Conservation (phyloP, 2,888 invertebrate species). For the Chalcosyrphus nemorum region DNA sequence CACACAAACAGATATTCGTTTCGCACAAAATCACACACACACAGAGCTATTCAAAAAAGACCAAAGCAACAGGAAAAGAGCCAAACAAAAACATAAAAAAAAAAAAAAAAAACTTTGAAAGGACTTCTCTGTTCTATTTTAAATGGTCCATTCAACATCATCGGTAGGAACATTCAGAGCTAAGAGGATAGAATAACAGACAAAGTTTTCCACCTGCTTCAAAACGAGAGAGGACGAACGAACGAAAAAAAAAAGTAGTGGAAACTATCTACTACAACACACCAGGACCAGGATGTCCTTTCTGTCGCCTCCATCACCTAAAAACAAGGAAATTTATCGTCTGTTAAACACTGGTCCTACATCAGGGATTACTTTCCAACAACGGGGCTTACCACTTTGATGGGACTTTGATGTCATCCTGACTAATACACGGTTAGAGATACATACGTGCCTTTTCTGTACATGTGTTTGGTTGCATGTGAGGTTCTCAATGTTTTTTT, state of each 20-base stretch:
- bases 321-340: conserved; percentile 72
- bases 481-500: conserved; percentile 8
- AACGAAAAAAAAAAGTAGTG: background rate
- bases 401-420: conserved; percentile 62
- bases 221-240: conserved; percentile 6
- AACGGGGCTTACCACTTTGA: conserved; percentile 64
- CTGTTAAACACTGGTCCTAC: conserved; percentile 69
- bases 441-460: background rate
- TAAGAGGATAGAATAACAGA: conserved; percentile 31
- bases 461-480: too few relatives aligned
- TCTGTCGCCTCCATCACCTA: conserved; percentile 68
- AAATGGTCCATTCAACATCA: conserved; percentile 52
- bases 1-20: conserved; percentile 30
- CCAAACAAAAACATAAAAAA: too few relatives aligned
- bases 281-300: conserved; percentile 57
- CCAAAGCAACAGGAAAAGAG: too few relatives aligned
- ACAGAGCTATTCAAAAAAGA: background rate
- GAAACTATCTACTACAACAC: conserved; percentile 9
- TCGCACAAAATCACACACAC: conserved; percentile 38
- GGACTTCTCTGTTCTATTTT: background rate
- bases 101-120: conserved; percentile 16
- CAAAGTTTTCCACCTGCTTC: conserved; percentile 57
- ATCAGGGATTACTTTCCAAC: conserved; percentile 68
- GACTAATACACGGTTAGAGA: conserved; percentile 40
- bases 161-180: conserved; percentile 27